Conservation (phyloP, 2,797 vertebrate species). For the Pangasius krempfi region DNA sequence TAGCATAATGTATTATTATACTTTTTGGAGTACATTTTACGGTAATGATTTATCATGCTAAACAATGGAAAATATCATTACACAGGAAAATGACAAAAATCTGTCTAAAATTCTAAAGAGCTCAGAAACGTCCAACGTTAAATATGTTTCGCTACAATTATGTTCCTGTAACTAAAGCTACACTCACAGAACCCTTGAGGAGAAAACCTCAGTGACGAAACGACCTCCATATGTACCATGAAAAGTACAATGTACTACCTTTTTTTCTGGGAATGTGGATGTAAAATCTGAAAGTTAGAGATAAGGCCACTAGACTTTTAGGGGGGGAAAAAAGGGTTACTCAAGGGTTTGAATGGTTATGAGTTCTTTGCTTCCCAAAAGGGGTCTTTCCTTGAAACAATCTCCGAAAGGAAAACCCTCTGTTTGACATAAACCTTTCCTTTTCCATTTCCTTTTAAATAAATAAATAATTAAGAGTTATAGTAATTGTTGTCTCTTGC, state of each 20-base stretch:
- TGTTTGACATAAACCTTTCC: neutral
- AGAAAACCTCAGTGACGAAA: neutral
- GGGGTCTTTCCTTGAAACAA: neutral
- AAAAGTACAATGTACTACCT: neutral
- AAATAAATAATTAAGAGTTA: neutral
- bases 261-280: constrained; percentile 29
- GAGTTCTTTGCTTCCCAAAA: neutral
- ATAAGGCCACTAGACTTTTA: neutral
- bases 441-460: neutral
- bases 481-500: neutral
- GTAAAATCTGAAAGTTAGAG: constrained; percentile 41
- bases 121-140: neutral
- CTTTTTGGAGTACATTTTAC: neutral
- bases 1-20: neutral
- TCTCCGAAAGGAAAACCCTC: neutral
- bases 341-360: neutral
- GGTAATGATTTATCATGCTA: neutral
- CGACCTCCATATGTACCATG: neutral
- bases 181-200: neutral
- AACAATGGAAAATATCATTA: neutral
- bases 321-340: neutral
- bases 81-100: neutral
- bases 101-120: neutral
- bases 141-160: neutral
- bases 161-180: neutral